Evolutionary conservation across 2,113 vertebrate genomes (phyloP).

Genomic region (Suricata suricatta): DNA sequence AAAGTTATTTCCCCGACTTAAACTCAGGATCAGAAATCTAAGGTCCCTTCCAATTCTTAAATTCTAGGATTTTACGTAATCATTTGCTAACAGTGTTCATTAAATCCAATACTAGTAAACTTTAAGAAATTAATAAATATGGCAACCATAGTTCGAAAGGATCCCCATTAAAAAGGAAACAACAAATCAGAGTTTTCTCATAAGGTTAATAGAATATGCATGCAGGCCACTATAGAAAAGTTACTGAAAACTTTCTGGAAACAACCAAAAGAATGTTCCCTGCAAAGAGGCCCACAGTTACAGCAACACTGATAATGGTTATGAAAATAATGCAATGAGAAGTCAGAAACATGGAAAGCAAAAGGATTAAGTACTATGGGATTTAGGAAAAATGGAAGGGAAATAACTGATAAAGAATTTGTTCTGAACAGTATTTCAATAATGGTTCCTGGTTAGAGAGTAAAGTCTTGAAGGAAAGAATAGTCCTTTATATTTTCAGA

Average conservation of each 20-base stretch:
- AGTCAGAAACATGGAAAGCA: background rate
- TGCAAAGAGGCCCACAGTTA: background rate
- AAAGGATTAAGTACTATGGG: background rate
- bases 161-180: slow-evolving; percentile 36
- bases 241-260: slow-evolving; percentile 2
- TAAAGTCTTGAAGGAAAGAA: background rate
- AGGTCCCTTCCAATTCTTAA: background rate
- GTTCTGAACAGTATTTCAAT: background rate
- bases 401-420: background rate
- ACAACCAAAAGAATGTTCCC: background rate
- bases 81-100: background rate
- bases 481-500: background rate
- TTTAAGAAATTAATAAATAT: slow-evolving; percentile 6
- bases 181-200: background rate
- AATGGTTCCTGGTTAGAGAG: background rate
- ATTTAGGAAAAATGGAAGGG: background rate
- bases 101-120: background rate
- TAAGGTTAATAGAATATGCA: background rate
- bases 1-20: background rate
- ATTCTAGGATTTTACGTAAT: background rate
- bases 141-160: slow-evolving; percentile 12
- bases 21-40: slow-evolving; percentile 31
- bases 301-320: background rate
- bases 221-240: background rate
- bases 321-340: background rate